Conservation (phyloP, 1,140 invertebrate species). For the Hesperophylax magnus region DNA sequence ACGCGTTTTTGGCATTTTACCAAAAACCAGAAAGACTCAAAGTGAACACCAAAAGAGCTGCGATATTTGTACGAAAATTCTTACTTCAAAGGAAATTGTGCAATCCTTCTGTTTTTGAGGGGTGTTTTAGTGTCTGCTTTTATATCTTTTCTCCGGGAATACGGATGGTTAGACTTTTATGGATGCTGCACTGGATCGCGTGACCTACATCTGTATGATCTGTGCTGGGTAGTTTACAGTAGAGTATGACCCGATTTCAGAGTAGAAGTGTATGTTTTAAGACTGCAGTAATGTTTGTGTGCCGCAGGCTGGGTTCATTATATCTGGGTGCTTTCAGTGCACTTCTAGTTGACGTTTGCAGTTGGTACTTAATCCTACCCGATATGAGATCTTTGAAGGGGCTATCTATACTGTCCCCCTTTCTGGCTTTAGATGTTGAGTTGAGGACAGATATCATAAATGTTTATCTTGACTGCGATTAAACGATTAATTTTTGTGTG, state of each 20-base stretch:
- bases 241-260: neutral
- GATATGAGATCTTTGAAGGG: too few relatives aligned
- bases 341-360: too few relatives aligned
- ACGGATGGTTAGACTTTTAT: neutral
- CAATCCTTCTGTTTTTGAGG: neutral
- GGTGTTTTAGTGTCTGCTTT: neutral
- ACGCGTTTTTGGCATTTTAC: neutral
- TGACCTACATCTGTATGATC: constrained; percentile 9
- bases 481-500: too few relatives aligned
- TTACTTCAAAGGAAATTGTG: neutral
- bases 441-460: too few relatives aligned
- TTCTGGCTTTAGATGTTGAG: too few relatives aligned
- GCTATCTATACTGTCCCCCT: too few relatives aligned
- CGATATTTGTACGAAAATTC: neutral
- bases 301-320: neutral
- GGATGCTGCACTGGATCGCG: constrained; percentile 5
- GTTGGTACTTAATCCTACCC: too few relatives aligned
- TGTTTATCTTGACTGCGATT: too few relatives aligned
- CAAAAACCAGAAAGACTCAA: neutral
- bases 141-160: neutral
- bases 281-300: neutral
- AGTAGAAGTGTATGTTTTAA: too few relatives aligned
- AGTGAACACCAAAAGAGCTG: neutral
- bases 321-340: neutral
- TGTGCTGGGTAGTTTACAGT: neutral